Conservation (phyloP, 2,113 vertebrate species). For the Syrmaticus mikado region DNA sequence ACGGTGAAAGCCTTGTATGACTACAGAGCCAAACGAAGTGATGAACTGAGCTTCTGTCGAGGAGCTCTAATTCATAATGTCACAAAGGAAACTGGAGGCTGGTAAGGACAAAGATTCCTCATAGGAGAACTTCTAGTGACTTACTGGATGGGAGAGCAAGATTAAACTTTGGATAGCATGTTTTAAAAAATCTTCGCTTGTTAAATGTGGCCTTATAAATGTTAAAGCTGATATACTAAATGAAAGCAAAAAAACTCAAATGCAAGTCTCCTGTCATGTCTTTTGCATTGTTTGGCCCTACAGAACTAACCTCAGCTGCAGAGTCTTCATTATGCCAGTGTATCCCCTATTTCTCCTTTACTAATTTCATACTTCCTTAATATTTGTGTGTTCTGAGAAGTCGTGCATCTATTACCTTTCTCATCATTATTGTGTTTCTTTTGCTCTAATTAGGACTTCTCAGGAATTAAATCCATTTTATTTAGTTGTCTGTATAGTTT, state of each 20-base stretch:
- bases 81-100: conserved; percentile 85
- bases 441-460: not conserved
- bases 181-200: not conserved
- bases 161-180: not conserved
- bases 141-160: not conserved
- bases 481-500: not conserved
- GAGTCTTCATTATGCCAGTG: not conserved
- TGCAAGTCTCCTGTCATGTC: not conserved
- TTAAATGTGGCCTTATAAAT: not conserved
- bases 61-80: conserved; percentile 95
- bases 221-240: not conserved
- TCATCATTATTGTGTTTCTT: not conserved
- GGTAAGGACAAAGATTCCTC: conserved; percentile 80
- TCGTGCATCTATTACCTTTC: not conserved
- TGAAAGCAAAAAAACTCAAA: not conserved
- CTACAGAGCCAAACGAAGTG: conserved; percentile 85
- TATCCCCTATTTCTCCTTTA: not conserved
- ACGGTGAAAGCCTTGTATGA: conserved; percentile 91
- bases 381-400: not conserved
- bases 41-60: conserved; percentile 90
- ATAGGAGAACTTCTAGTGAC: not conserved
- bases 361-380: not conserved
- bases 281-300: not conserved
- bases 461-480: not conserved
- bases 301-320: not conserved